Conservation (phyloP, 2,888 invertebrate genomes). For the Microctonus hyperodae region DNA sequence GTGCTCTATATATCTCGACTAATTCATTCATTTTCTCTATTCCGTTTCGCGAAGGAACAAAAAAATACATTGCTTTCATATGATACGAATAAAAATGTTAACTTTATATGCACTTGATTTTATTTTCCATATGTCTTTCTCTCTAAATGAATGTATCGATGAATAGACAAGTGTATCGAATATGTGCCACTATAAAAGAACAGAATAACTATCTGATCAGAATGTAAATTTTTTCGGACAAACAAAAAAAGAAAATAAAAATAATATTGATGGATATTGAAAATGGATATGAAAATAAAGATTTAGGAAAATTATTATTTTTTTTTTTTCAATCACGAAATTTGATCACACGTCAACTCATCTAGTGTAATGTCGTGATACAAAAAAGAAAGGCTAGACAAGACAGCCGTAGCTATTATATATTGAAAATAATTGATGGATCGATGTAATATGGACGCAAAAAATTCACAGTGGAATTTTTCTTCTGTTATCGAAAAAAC, state of each 20-base stretch:
- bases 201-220: too few relatives aligned
- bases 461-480: neutral
- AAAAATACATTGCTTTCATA: neutral
- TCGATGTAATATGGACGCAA: too few relatives aligned
- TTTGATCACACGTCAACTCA: neutral
- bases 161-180: too few relatives aligned
- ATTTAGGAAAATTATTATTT: neutral
- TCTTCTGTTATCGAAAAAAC: neutral
- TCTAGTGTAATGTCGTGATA: neutral
- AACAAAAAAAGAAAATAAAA: too few relatives aligned
- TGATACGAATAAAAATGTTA: neutral
- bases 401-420: neutral
- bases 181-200: too few relatives aligned
- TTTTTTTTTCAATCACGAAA: neutral
- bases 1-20: neutral
- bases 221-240: too few relatives aligned
- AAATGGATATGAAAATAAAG: neutral
- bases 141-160: too few relatives aligned
- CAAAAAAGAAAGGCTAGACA: too few relatives aligned
- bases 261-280: neutral
- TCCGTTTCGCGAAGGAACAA: neutral
- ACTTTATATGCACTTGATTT: neutral
- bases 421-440: constrained; percentile 6
- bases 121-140: too few relatives aligned
- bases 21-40: neutral